A percentile compares a stretch with the other conserved stretches of the same genome.
Conservation (phyloP, 2,888 invertebrate species). For the Clivina fossor region DNA sequence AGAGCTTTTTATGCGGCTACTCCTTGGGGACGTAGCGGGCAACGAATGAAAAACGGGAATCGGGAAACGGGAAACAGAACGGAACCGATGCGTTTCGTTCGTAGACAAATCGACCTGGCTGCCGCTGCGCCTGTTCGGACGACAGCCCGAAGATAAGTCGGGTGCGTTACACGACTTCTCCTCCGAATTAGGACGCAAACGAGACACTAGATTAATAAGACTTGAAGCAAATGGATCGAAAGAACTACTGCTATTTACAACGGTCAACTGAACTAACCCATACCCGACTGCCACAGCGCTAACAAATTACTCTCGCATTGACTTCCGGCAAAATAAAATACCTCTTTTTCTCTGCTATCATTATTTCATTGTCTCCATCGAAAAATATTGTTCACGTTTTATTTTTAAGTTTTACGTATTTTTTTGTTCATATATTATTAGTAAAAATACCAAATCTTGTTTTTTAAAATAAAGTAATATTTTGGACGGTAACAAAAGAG, state of each 20-base stretch:
- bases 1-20: conserved; percentile 38
- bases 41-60: conserved; percentile 11
- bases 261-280: conserved; percentile 30
- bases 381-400: no score
- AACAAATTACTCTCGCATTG: conserved; percentile 29
- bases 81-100: conserved; percentile 25
- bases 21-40: conserved; percentile 24
- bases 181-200: conserved; percentile 40
- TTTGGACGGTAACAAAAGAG: no score
- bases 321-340: conserved; percentile 15
- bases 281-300: conserved; percentile 15
- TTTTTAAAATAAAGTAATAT: no score
- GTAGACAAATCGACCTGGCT: conserved; percentile 39
- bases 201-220: conserved; percentile 42
- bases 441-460: no score
- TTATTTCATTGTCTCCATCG: background rate
- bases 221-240: conserved; percentile 38
- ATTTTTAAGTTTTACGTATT: no score
- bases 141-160: conserved; percentile 38
- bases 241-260: conserved; percentile 38
- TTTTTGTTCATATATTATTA: no score
- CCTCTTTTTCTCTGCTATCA: background rate
- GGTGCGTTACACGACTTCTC: conserved; percentile 36
- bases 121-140: conserved; percentile 9
- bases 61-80: conserved; percentile 15